phyloP scores from a whole-genome alignment of 1,140 invertebrate genomes.

The Odontomachus brunneus region DNA sequence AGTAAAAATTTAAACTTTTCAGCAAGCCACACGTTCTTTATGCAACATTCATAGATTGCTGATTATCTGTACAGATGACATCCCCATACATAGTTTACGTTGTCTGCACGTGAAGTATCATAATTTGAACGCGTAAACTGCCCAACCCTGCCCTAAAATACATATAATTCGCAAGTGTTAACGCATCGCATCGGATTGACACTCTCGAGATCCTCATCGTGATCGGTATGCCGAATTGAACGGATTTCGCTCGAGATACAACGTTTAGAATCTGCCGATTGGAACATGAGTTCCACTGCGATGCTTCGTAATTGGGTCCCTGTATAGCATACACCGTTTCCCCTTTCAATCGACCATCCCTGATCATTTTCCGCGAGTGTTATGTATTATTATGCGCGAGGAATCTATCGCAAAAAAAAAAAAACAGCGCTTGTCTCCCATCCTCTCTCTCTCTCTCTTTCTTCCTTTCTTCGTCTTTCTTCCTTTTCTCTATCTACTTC shows the following conservation, averaged over 20 bases:
- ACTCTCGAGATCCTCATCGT: slow-evolving; percentile 2
- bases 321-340: slow-evolving; percentile 66
- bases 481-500: slow-evolving; percentile 31
- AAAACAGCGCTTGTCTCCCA: slow-evolving; percentile 26
- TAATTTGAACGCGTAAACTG: too few relatives aligned
- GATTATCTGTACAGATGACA: too few relatives aligned
- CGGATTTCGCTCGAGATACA: background rate
- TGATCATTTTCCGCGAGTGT: slow-evolving; percentile 11
- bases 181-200: background rate
- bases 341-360: slow-evolving; percentile 48
- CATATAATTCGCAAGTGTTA: slow-evolving; percentile 43
- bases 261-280: slow-evolving; percentile 62
- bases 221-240: slow-evolving; percentile 21
- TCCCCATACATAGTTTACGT: too few relatives aligned
- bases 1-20: too few relatives aligned
- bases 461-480: background rate
- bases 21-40: too few relatives aligned
- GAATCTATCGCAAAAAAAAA: slow-evolving; percentile 41
- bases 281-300: slow-evolving; percentile 69
- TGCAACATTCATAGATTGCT: too few relatives aligned
- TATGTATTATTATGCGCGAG: slow-evolving; percentile 16
- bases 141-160: background rate
- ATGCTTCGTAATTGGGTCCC: slow-evolving; percentile 73
- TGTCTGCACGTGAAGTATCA: too few relatives aligned
- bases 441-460: background rate